Evolutionary conservation across 2,888 invertebrate species (phyloP), one percentile per base, ranked within the genome.

Genomic region (Dysmachus trigonus): DNA sequence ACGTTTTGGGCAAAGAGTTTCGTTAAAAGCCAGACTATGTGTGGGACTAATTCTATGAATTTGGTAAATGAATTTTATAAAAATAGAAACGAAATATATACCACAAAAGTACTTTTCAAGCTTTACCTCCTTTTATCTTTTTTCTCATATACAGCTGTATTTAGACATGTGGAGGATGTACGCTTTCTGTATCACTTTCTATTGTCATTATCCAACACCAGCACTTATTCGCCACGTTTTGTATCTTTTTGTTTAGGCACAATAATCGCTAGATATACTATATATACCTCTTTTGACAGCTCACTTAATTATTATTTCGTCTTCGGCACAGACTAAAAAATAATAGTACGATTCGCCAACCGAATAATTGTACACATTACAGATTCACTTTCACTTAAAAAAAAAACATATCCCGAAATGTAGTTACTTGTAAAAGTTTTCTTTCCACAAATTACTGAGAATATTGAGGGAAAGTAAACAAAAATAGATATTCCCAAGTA

Each of bases 131-230:
- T 15, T 77, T 18, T 77, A n/a, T 10, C 30, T 47, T 27, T 47
- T 27, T 77, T 30, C 38, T 27, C 33, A 47, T 15, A 1, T 77
- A 38, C 7, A 18, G 8, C 22, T 76, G 5, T 38, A 76, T 4
- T 41, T 77, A 77, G 22, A n/a, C 41, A 76, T 76, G 38, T 41
- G 76, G 22, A 13, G 38, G 18, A 1, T 41, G 47, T 5, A 41
- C n/a, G 47, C 30, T 27, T 77, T 47, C 47, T 30, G 6, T 7
- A 27, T 30, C n/a, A 76, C 38, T 22, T 15, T 47, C 30, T 77
- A 22, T 77, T 77, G 47, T 77, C 47, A 27, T 77, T 47, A 76
- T 15, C 38, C 76, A 35, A 77, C 77, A 77, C 76, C 7, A 77
- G 30, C 22, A 77, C 77, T 77, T 77, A 22, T 47, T 77, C 2